Conservation (phyloP, 2,113 vertebrate species). For the Microtus richardsoni region DNA sequence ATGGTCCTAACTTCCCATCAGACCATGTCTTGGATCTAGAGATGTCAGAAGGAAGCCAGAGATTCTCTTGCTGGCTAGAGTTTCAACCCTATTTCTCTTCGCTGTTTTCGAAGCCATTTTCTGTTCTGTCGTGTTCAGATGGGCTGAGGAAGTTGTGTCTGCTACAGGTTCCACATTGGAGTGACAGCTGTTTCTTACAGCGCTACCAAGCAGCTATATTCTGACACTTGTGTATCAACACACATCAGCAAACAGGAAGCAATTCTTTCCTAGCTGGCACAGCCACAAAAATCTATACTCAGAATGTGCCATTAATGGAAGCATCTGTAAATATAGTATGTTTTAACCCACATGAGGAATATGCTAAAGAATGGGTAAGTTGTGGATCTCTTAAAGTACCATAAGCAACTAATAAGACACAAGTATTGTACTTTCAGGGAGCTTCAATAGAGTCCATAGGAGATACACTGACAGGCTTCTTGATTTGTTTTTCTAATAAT, state of each 20-base stretch:
- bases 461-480: not conserved
- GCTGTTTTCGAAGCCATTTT: not conserved
- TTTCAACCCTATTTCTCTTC: not conserved
- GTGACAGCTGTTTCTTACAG: constrained; percentile 41
- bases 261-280: constrained; percentile 29
- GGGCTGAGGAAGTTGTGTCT: constrained; percentile 8
- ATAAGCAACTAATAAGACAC: not conserved
- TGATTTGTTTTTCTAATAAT: not conserved
- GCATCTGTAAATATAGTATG: not conserved
- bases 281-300: not conserved
- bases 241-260: constrained; percentile 27
- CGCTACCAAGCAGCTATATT: constrained; percentile 34
- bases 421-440: not conserved
- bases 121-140: constrained; percentile 20
- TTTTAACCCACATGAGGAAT: constrained; percentile 13
- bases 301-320: constrained; percentile 39
- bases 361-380: not conserved
- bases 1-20: not conserved
- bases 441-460: not conserved
- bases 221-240: constrained; percentile 25
- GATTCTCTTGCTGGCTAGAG: fast-evolving
- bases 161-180: not conserved
- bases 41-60: not conserved
- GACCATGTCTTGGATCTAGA: not conserved
- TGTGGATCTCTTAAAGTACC: not conserved